A percentile compares a stretch with the other conserved stretches of the same genome.
Conservation (phyloP, 2,888 invertebrate species). For the Himalopsyche tibetana region DNA sequence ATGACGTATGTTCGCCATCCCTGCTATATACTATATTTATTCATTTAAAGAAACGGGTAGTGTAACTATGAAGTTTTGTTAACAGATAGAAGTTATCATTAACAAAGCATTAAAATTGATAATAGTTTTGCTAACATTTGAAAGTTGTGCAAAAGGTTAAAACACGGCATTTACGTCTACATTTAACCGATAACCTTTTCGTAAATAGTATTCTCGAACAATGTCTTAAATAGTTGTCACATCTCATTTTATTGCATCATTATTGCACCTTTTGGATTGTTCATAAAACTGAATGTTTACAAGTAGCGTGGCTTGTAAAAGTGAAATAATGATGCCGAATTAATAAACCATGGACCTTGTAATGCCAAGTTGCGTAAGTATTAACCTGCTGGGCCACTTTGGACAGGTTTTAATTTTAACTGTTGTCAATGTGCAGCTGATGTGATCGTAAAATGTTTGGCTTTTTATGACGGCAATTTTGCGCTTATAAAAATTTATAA, state of each 20-base stretch:
- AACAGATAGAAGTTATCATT: too few species aligned
- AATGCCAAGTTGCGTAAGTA: conserved; percentile 25
- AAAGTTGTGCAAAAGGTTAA: too few species aligned
- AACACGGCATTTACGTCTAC: neutral
- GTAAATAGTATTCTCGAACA: neutral
- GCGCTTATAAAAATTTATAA: neutral
- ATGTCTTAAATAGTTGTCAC: too few species aligned
- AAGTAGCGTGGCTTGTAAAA: conserved; percentile 8
- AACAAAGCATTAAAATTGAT: too few species aligned
- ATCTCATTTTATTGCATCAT: conserved; percentile 21
- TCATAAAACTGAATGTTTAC: conserved; percentile 4
- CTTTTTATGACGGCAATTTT: neutral
- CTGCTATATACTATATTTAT: too few species aligned
- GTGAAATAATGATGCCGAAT: conserved; percentile 36
- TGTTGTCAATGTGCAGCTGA: conserved; percentile 38
- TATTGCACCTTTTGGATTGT: neutral
- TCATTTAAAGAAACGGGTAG: too few species aligned
- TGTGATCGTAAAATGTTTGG: conserved; percentile 22
- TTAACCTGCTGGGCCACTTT: conserved; percentile 32
- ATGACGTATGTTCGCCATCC: too few species aligned
- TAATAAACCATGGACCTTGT: conserved; percentile 35
- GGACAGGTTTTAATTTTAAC: conserved; percentile 38
- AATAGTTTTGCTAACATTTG: too few species aligned
- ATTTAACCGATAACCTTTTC: neutral
- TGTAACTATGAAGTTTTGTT: too few species aligned